These are phyloP conservation scores for Cygnus buccinator DNA, from an alignment of 2,113 vertebrate genomes.

Conservation along the genomic window DNA sequence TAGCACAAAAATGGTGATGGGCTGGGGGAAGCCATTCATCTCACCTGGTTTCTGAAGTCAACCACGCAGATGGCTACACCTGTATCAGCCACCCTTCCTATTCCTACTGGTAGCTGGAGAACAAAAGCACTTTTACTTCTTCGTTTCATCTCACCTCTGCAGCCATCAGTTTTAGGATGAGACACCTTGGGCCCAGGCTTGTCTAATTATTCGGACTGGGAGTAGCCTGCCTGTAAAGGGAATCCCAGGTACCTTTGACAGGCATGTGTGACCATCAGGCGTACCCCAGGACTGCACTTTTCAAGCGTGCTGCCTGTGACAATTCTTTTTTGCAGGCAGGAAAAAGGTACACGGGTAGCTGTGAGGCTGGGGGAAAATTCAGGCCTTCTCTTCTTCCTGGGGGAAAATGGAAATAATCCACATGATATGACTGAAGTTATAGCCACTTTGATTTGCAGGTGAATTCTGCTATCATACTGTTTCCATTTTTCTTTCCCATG, in stretches of 20 bases:
- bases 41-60: not conserved
- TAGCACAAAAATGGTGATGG: not conserved
- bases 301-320: accelerated
- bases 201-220: not conserved
- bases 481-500: not conserved
- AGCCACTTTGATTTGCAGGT: not conserved
- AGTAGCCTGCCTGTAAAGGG: not conserved
- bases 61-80: not conserved
- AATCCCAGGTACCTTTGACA: not conserved
- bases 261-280: too few species aligned
- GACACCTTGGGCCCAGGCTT: not conserved
- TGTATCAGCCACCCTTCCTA: not conserved
- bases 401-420: not conserved
- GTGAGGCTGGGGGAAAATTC: not conserved
- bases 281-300: not conserved
- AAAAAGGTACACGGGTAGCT: not conserved
- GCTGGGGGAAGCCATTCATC: not conserved
- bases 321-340: not conserved
- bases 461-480: not conserved
- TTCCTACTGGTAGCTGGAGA: not conserved
- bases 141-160: not conserved
- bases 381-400: not conserved
- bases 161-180: not conserved
- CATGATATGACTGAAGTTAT: not conserved
- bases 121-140: not conserved